Evolutionary conservation across 2,797 vertebrate genomes (phyloP).

Genomic region (Clarias platycephalus): DNA sequence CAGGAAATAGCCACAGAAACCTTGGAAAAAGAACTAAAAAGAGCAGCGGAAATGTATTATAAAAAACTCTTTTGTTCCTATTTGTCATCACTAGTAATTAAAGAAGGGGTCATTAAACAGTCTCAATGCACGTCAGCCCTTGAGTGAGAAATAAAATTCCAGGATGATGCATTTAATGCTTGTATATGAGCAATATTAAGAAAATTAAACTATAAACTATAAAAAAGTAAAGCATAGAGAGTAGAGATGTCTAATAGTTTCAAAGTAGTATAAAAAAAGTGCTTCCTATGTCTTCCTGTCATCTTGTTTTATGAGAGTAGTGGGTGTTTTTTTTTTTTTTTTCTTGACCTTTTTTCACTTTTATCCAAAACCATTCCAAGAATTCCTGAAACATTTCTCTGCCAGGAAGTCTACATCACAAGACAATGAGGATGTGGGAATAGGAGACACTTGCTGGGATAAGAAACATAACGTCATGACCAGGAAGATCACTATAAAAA

Average conservation of each 20-base stretch:
- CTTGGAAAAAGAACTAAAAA: neutral
- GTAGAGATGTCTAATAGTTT: neutral
- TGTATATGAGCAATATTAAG: neutral
- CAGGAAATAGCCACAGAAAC: neutral
- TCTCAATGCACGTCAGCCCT: neutral
- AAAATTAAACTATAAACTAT: neutral
- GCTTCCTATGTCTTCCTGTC: neutral
- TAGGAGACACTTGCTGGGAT: neutral
- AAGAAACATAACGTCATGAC: neutral
- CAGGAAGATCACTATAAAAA: neutral
- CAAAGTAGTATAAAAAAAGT: neutral
- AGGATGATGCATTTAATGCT: neutral
- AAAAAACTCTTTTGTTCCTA: neutral
- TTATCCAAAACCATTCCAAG: constrained; percentile 1
- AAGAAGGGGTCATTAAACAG: neutral
- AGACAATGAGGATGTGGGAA: neutral
- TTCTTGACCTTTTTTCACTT: neutral
- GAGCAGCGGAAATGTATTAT: neutral
- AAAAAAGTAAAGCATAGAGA: neutral
- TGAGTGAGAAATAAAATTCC: neutral
- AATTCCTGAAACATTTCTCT: neutral
- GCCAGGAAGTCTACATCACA: constrained; percentile 24
- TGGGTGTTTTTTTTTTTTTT: neutral
- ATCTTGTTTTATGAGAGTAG: neutral
- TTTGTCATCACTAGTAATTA: neutral